Base-by-base conservation (phyloP, 2,113 vertebrate genomes). In the Pao palembangensis region DNA sequence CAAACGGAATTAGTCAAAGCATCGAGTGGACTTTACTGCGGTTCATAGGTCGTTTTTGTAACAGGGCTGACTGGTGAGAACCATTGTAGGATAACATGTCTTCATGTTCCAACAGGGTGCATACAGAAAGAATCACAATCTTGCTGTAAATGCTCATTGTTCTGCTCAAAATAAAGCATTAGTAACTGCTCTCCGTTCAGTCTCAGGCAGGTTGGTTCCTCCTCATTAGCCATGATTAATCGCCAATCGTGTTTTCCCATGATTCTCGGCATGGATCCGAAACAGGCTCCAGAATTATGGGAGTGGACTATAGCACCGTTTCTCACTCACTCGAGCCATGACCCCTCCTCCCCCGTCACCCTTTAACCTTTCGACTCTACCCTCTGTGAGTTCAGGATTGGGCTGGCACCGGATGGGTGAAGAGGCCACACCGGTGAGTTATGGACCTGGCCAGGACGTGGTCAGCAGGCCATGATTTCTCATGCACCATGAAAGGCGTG, bases 171-270 rank as follows among this genome's bases (percentile, higher is more conserved):
- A 67, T 61, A 66, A 41, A 67, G 63, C 77, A 74, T 81, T 81
- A 78, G 81, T 82, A 87, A 82, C 18, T 51, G 69, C 69, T 47
- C 69, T 76, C 65, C 55, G 65, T n/a, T 59, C 65, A 0, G 48
- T 73, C 57, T 78, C 57, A 60, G 56, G 66, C 76, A 72, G 75
- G 58, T 83, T 51, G 0, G 87, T 85, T 83, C 82, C 84, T 86
- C 90, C 81, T 92, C 88, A 88, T 85, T 90, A 88, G 83, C 61
- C 74, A 66, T 91, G 84, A 92, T 91, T 91, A 87, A 91, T 79
- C 74, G 78, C 46, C 81, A 0, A 48, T 68, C 67, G 69, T 68
- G 76, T 51, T 88, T 88, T 83, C 84, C 83, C 76, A 80, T 82
- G 87, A 89, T 88, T 85, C 87, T 80, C 88, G 51, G 81, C 78